These are phyloP conservation scores for Colius striatus DNA, from an alignment of 2,113 vertebrate genomes.

Conservation along the genomic window DNA sequence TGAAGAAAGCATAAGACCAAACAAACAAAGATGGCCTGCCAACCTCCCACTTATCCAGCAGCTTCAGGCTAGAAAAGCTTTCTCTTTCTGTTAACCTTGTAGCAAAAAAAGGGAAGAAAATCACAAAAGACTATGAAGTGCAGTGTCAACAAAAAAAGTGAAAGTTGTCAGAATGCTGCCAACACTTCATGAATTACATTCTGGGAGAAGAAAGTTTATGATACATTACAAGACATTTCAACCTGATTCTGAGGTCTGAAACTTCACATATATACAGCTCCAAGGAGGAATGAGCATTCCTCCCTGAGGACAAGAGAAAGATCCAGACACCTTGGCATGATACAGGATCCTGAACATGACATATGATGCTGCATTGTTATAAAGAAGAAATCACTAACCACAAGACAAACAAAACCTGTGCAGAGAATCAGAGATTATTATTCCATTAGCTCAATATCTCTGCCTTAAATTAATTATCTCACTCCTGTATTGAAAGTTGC, in stretches of 20 bases:
- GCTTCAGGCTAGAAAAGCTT: conserved; percentile 55
- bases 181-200: fast-evolving
- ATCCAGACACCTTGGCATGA: fast-evolving
- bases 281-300: not conserved
- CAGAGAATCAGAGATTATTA: not conserved
- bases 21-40: conserved; percentile 30
- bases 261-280: not conserved
- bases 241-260: not conserved
- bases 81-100: not conserved
- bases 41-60: conserved; percentile 3
- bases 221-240: not conserved
- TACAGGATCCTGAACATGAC: not conserved
- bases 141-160: not conserved
- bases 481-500: not conserved
- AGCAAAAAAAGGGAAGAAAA: not conserved
- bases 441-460: not conserved
- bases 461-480: not conserved
- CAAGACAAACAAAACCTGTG: not conserved
- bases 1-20: conserved; percentile 12
- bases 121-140: not conserved
- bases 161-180: not conserved
- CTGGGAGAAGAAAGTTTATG: not conserved
- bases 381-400: not conserved
- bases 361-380: not conserved
- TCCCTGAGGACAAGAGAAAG: not conserved